Evolutionary conservation across 2,113 vertebrate species (phyloP).

Genomic region (Trogon surrucura): DNA sequence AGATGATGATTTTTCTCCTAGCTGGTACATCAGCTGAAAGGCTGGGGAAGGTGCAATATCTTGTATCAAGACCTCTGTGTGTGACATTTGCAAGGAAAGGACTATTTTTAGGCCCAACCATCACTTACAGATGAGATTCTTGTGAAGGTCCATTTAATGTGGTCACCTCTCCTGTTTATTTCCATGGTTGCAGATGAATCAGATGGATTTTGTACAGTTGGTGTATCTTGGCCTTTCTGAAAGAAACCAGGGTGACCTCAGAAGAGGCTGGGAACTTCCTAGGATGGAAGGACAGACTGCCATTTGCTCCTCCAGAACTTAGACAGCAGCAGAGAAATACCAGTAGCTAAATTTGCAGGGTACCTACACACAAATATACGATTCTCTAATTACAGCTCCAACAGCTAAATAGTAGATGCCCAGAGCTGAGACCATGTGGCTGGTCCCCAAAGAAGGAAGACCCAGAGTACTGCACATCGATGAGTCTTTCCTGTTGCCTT

Average conservation of each 20-base stretch:
- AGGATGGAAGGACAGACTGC: not conserved
- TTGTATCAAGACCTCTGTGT: not conserved
- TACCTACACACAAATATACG: not conserved
- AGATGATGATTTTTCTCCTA: not conserved
- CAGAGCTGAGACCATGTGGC: not conserved
- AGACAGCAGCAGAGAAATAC: not conserved
- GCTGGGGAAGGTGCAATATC: slow-evolving; percentile 4
- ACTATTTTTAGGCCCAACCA: slow-evolving; percentile 20
- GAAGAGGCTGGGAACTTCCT: not conserved
- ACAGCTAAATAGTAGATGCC: not conserved
- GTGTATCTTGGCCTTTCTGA: not conserved
- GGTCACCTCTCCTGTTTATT: not conserved
- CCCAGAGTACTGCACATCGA: not conserved
- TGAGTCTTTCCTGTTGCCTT: not conserved
- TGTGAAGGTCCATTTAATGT: not conserved
- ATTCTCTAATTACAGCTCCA: not conserved
- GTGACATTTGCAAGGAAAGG: slow-evolving; percentile 30
- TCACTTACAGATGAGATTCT: not conserved
- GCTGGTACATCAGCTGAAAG: not conserved
- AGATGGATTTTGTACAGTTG: not conserved
- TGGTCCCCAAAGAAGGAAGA: not conserved
- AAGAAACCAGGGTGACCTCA: not conserved
- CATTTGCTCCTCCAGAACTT: not conserved
- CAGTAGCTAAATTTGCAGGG: not conserved
- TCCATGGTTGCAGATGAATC: not conserved